phyloP scores from a whole-genome alignment of 2,113 vertebrate species.

The Myodes glareolus region DNA sequence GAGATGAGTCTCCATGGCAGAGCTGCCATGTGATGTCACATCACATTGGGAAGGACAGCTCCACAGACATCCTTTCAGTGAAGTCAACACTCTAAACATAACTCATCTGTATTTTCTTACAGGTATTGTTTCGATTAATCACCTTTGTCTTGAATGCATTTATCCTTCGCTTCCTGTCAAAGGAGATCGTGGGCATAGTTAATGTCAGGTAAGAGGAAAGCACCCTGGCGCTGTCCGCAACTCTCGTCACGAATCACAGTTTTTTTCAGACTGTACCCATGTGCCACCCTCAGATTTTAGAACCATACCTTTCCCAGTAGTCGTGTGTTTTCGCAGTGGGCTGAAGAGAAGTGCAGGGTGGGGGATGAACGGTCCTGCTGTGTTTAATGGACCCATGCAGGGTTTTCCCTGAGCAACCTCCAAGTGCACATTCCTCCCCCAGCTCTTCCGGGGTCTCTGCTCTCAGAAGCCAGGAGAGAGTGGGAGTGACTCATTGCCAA shows the following conservation, averaged over 20 bases:
- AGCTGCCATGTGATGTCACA: neutral
- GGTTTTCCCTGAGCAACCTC: constrained; percentile 73
- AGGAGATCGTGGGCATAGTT: constrained; percentile 94
- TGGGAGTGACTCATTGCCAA: constrained; percentile 66
- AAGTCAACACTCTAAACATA: neutral
- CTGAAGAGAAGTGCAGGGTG: neutral
- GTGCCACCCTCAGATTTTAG: neutral
- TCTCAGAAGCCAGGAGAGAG: constrained; percentile 62
- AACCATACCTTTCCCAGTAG: neutral
- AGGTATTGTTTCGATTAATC: constrained; percentile 94
- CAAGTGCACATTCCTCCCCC: constrained; percentile 57
- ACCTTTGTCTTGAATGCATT: constrained; percentile 96
- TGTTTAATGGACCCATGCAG: constrained; percentile 56
- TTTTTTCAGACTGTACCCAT: neutral
- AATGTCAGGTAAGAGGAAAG: constrained; percentile 92
- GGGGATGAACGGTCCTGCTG: neutral
- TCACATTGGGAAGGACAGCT: neutral
- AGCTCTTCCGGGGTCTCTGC: constrained; percentile 25
- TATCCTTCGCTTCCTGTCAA: constrained; percentile 95
- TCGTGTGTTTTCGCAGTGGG: neutral
- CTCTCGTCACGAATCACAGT: neutral
- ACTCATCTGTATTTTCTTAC: constrained; percentile 50
- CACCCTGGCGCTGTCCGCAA: neutral
- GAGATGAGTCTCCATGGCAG: neutral
- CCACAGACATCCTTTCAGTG: constrained; percentile 10